Base-by-base conservation (phyloP, 2,797 vertebrate species). In the Ptychobarbus kaznakovi region DNA sequence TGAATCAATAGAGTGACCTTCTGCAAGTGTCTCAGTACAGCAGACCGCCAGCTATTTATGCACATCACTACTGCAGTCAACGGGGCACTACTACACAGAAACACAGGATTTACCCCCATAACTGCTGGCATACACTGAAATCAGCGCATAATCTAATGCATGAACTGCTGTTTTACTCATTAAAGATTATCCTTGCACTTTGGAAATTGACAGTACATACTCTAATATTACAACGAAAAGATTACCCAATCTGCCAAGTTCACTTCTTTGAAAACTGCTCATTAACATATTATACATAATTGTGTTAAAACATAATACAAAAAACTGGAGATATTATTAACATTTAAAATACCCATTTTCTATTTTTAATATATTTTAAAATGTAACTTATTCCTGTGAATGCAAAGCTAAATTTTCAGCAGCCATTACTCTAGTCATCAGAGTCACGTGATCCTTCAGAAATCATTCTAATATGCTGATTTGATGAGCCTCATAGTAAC, bases 1-100 rank as follows among this genome's bases (percentile, higher is more conserved):
- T 76, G n/a, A 73, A 88, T 89, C 89, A 86, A 88, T 81, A 46
- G 66, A 66, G n/a, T 86, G 87, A 83, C 87, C 85, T 85, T 87
- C 80, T 85, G 75, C 44, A 68, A 65, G 76, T 74, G 88, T 70
- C 72, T 75, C 51, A 69, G 83, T 58, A 78, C 56, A 85, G 82
- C 75, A 77, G 73, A 73, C 77, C 73, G 38, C 46, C 58, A 63
- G 79, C 72, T 84, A 40, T 75, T 63, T 76, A 84, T 46, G 79
- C 83, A 85, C 69, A 85, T 85, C 84, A 66, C 68, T 85, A 72
- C 84, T 76, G 76, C 77, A 77, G 70, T 69, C 38, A 58, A 76
- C 22, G 2, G 76, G 76, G 40, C 44, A 18, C 56, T 44, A 80
- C 56, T 40, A 82, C 65, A 82, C 16, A 46, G 68, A 82, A 79